phyloP scores from a whole-genome alignment of 2,888 invertebrate species.

The Orchesella flavescens region DNA sequence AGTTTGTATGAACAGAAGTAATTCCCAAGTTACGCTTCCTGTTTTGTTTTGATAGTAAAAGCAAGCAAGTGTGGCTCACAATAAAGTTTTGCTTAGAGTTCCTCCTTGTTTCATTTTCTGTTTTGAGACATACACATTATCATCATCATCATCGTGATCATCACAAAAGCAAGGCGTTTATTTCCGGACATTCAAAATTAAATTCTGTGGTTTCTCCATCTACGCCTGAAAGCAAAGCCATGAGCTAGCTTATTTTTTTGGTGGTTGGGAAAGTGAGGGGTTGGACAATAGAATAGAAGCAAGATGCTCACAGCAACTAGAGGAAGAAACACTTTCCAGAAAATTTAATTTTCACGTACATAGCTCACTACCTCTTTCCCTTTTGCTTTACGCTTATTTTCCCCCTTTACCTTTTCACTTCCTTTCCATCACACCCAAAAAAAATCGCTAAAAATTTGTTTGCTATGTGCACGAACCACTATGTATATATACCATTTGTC shows the following conservation, averaged over 20 bases:
- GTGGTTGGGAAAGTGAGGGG: background rate
- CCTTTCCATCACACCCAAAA: background rate
- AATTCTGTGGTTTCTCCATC: conserved; percentile 21
- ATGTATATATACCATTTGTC: background rate
- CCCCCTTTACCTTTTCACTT: conserved; percentile 2
- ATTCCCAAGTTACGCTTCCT: background rate
- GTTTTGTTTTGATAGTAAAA: background rate
- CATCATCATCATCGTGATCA: background rate
- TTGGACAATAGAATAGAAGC: background rate
- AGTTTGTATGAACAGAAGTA: background rate
- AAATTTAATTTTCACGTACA: background rate
- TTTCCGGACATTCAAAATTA: conserved; percentile 31
- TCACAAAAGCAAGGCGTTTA: background rate
- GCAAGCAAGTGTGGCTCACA: background rate
- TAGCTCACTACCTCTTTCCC: background rate
- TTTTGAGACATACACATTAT: background rate
- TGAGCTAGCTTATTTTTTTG: background rate
- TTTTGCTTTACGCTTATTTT: too few relatives aligned
- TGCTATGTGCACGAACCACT: too few relatives aligned
- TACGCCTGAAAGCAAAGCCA: background rate
- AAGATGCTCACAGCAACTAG: background rate
- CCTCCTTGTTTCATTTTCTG: background rate
- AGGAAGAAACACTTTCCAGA: background rate
- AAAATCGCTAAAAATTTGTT: background rate
- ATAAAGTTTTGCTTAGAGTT: background rate